Base-by-base conservation (phyloP, 2,888 invertebrate genomes). In the Calliopum simillimum region DNA sequence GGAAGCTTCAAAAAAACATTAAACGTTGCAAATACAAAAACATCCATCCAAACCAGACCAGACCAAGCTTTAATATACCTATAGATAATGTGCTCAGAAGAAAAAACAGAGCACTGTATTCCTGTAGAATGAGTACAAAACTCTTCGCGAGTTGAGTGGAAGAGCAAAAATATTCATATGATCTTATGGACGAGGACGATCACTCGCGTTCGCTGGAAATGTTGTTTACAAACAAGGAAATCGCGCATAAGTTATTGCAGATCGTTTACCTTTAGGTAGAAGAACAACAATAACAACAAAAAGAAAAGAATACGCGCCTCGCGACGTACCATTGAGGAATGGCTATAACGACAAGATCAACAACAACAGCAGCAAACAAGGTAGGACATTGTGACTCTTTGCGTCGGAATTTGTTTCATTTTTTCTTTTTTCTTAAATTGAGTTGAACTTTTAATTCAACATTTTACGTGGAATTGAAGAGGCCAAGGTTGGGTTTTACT, bases 171-270 rank as follows among this genome's bases (percentile, higher is more conserved):
- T 21, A 19, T 19, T 21, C 3, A 3, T n/a, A 53, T 53, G 21
- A 14, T 46, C 33, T 43, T 13, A 3, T 33, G 33, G 21, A 19
- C 13, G 59, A 59, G 55, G n/a, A 23, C 5, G 44, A 19, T 19
- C n/a, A 5, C n/a, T 51, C 59, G 44, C 13, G 43, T 47, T 14
- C 47, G 21, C 59, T 67, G 56, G 63, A 71, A 62, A 67, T 71
- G 72, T 74, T 75, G 76, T 76, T 76, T 76, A 75, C 73, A 75
- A 76, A 76, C 76, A 75, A 76, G 74, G 75, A 74, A 76, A 75
- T 70, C 74, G 73, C 63, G 70, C 67, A 53, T 73, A 75, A 76
- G 73, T 74, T 74, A 76, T 74, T 71, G 72, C 69, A 73, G 75
- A 76, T 74, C 72, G 71, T 71, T 73, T 71, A 74, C 71, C 75